A percentile compares a stretch with the other conserved stretches of the same genome.
phyloP scores from a whole-genome alignment of 2,113 vertebrate genomes.

The Ammodramus savannarum region DNA sequence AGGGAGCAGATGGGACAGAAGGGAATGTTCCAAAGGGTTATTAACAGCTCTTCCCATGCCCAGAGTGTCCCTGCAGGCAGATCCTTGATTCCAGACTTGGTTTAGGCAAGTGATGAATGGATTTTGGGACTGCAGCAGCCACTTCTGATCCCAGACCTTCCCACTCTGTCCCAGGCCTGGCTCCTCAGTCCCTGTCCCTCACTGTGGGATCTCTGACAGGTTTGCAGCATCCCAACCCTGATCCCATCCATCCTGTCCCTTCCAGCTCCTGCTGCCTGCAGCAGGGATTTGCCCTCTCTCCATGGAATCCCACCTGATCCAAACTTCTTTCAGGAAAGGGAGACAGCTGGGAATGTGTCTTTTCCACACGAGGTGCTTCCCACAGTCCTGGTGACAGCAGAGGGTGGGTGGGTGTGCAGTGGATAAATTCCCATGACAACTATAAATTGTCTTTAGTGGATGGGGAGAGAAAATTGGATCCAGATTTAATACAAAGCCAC shows the following conservation, averaged over 20 bases:
- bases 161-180: background rate
- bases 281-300: background rate
- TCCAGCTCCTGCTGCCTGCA: background rate
- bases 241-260: no score
- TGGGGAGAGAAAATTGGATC: background rate
- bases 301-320: accelerated
- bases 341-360: background rate
- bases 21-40: background rate
- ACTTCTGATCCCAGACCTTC: background rate
- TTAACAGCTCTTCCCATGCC: background rate
- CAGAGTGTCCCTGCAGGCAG: background rate
- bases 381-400: background rate
- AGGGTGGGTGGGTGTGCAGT: background rate
- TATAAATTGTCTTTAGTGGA: background rate
- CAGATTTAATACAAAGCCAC: background rate
- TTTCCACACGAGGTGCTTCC: background rate
- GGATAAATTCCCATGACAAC: background rate
- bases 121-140: background rate
- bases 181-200: background rate
- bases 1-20: background rate
- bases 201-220: background rate
- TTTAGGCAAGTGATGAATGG: background rate
- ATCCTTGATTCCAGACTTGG: background rate
- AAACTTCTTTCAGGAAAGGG: background rate
- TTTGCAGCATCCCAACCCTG: background rate